Evolutionary conservation across 2,113 vertebrate species (phyloP), one percentile per base, ranked within the genome.

Genomic region (Saguinus imperator): DNA sequence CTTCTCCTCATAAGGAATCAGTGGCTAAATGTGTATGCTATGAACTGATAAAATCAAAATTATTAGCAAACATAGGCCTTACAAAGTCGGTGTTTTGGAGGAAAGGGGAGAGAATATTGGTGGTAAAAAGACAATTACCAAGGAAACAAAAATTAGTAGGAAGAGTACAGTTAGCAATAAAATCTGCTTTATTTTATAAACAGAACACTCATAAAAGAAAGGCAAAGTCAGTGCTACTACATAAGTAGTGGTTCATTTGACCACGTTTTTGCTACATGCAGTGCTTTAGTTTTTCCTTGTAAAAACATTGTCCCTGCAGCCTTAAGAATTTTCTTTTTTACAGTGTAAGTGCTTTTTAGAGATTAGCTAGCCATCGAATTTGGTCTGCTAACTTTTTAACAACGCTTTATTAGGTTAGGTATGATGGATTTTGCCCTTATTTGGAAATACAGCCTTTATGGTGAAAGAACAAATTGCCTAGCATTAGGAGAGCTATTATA

Each of bases 371-470:
- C 76, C 70, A 7, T 6, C 37, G 64, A 84, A 94, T 95, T 83
- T 66, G 3, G 90, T 93, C 75, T 87, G 84, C 82, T 98, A 98
- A 98, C 91, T 95, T 97, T 98, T 98, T 95, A 97, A 64, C 37
- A 86, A 40, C 45, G 1, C 96, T 96, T 97, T 92, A 93, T 92
- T 98, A 94, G 18, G 3, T 80, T 95, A 57, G 90, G 20, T 87
- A 93, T 96, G 95, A 97, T 32, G 96, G 75, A 98, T 97, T 94
- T 96, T 94, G 92, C 48, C 84, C 87, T 98, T 97, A 97, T 93
- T 70, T 85, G 76, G 97, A 96, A 97, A 76, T 72, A 91, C 93
- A 92, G 92, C 37, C 83, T 96, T 85, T 80, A n/a, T n/a, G 52
- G 70, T 89, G 37, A 97, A 97, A 97, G 94, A 96, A 72, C 37